Percentiles rank a stretch among this genome's conserved stretches.
Evolutionary conservation across 2,113 vertebrate genomes (phyloP).

Genomic region (Brachyistius frenatus): DNA sequence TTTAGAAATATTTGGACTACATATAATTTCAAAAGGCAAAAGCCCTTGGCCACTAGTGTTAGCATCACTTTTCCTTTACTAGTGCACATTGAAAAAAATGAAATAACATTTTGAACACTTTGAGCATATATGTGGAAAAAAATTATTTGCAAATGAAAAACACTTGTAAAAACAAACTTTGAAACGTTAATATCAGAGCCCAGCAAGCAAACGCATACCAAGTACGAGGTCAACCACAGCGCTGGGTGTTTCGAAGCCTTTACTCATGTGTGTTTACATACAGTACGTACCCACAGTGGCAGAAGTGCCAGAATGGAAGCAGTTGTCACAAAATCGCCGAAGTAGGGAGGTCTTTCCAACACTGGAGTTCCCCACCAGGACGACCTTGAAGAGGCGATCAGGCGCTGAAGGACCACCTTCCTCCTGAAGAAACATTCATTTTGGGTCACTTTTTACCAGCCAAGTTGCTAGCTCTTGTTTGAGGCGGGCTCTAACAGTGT

Average conservation of each 20-base stretch:
- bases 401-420: slow-evolving; percentile 77
- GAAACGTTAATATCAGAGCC: too few species aligned
- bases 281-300: slow-evolving; percentile 88
- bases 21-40: too few species aligned
- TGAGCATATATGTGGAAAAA: too few species aligned
- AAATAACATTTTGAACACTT: too few species aligned
- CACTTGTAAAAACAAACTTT: too few species aligned
- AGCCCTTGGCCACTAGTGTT: too few species aligned
- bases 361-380: slow-evolving; percentile 91
- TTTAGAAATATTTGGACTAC: too few species aligned
- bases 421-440: slow-evolving; percentile 80
- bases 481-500: background rate
- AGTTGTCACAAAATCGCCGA: slow-evolving; percentile 87
- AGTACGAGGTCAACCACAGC: slow-evolving; percentile 22
- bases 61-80: too few species aligned
- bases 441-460: background rate
- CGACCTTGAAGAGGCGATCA: slow-evolving; percentile 92
- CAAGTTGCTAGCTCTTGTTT: background rate
- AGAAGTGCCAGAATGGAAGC: slow-evolving; percentile 86
- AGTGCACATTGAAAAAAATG: too few species aligned
- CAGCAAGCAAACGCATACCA: background rate
- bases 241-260: background rate
- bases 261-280: background rate
- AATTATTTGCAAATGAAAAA: too few species aligned
- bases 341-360: slow-evolving; percentile 95